phyloP scores from a whole-genome alignment of 2,113 vertebrate species.

The Ginglymostoma cirratum region DNA sequence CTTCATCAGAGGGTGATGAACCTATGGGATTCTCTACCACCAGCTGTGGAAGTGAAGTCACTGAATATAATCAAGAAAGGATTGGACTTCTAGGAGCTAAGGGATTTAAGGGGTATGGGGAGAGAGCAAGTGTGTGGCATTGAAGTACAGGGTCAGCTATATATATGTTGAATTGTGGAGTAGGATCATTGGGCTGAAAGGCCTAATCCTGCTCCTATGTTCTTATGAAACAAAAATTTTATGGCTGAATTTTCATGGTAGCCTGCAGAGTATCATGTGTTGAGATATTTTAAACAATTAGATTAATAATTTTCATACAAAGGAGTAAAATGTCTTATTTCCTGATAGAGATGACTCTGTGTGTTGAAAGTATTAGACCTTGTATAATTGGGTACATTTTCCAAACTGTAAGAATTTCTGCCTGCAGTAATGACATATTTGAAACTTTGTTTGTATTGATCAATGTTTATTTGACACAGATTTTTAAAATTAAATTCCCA shows the following conservation, averaged over 20 bases:
- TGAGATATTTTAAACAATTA: neutral
- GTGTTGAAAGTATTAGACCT: neutral
- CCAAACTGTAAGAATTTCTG: neutral
- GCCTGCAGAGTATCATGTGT: neutral
- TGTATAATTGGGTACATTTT: neutral
- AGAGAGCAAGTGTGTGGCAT: too few species aligned
- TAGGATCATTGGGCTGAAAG: too few species aligned
- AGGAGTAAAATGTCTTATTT: neutral
- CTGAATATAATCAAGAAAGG: too few species aligned
- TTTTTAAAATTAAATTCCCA: neutral
- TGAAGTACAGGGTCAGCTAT: too few species aligned
- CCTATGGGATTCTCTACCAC: too few species aligned
- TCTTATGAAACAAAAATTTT: neutral
- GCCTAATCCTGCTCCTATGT: too few species aligned
- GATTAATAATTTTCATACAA: neutral
- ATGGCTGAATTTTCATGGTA: neutral
- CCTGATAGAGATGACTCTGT: neutral
- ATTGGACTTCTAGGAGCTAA: too few species aligned
- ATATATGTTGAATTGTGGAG: too few species aligned
- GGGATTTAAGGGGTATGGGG: too few species aligned
- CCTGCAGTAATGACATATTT: neutral
- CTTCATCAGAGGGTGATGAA: too few species aligned
- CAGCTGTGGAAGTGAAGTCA: too few species aligned
- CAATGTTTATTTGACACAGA: neutral
- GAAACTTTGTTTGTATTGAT: neutral